Evolutionary conservation across 1,140 invertebrate species (phyloP), one percentile per base, ranked within the genome.

Genomic region (Temnothorax longispinosus): DNA sequence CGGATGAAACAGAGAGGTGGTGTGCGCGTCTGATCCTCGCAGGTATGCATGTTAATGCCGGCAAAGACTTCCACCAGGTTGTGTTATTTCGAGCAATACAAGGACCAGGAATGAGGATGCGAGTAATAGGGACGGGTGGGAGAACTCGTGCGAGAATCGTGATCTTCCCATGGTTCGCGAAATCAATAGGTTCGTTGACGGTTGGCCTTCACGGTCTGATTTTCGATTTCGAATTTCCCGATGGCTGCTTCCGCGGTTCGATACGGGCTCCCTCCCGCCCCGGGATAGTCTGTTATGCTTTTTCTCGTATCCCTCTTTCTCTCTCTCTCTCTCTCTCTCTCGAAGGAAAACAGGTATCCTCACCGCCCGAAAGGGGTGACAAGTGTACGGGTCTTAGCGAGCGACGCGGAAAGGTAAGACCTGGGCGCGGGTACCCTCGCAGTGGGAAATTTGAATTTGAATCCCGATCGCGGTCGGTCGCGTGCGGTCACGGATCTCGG

Each of bases 391-490:
- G 41, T 54, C 41, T 65, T 18, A 21, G 85, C 44, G 81, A 85
- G 47, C 65, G 82, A 69, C 75, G 74, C 89, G 77, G 67, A 86
- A 89, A 91, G 91, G 90, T 92, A 90, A 75, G 86, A 93, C 72
- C 44, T 91, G 74, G 87, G 85, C 91, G 90, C 85, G 87, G 85
- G 35, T 71, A 65, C 4, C 56, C 74, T 41, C 71, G 86, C 89
- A 67, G 85, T 62, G 78, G 84, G 75, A 86, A 91, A 90, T 91
- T 92, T 91, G 84, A 90, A 92, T 92, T 84, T 91, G 91, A 92
- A 92, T 92, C 65, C 86, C 64, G 87, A 62, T 71, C 86, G 90
- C 82, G 86, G 56, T 82, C 85, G 85, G 92, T 93, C 93, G 92
- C 92, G 93, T 93, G 93, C 89, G 84, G 85, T 80, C 76, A 85